A percentile compares a stretch with the other conserved stretches of the same genome.
phyloP scores from a whole-genome alignment of 2,113 vertebrate species.

The Macrotis lagotis region DNA sequence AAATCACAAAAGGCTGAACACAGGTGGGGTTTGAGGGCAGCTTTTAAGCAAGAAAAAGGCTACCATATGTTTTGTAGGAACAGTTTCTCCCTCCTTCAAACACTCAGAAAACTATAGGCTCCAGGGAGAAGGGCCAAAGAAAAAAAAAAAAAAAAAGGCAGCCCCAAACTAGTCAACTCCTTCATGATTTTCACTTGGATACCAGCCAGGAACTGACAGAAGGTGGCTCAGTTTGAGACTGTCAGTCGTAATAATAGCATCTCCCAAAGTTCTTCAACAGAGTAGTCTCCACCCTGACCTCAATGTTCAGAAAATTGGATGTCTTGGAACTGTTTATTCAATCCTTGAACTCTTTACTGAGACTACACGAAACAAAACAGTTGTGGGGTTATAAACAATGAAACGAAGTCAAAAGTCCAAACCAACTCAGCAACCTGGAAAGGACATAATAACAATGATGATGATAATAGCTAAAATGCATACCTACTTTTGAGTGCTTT shows the following conservation, averaged over 20 bases:
- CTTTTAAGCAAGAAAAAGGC: background rate
- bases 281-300: accelerated
- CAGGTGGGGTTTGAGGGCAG: background rate
- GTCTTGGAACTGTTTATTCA: background rate
- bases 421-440: background rate
- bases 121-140: accelerated
- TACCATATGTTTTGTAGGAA: accelerated
- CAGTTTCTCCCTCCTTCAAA: accelerated
- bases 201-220: background rate
- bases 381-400: background rate
- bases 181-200: background rate
- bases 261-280: accelerated
- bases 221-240: background rate
- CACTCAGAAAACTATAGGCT: background rate
- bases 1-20: background rate
- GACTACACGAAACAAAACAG: background rate
- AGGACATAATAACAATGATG: background rate
- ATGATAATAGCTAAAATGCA: background rate
- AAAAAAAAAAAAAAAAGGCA: accelerated
- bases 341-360: background rate
- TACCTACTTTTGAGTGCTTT: background rate
- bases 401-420: background rate
- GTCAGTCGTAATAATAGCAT: background rate
- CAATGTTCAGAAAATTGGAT: background rate
- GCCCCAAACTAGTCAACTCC: too few relatives aligned